phyloP scores from a whole-genome alignment of 35 echinoderm and acorn worm genomes.

The Heliocidaris tuberculata region DNA sequence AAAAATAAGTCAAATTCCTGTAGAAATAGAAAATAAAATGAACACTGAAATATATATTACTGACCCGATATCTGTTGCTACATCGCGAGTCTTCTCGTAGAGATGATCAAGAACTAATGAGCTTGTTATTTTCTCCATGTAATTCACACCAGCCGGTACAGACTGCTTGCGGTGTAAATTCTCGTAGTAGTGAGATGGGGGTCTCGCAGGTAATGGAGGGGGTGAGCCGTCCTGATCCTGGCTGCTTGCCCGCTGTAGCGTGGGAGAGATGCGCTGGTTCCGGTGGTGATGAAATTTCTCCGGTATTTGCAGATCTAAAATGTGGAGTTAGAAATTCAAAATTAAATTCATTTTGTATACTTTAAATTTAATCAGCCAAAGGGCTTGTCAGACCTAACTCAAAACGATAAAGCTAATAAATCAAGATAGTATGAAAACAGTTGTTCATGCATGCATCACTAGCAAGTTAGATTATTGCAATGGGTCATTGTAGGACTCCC shows the following conservation, averaged over 20 bases:
- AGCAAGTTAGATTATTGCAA: no score
- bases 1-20: no score
- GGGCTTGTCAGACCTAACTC: no score
- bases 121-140: not conserved
- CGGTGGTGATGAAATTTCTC: not conserved
- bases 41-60: not conserved
- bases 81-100: not conserved
- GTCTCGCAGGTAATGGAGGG: not conserved
- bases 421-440: no score
- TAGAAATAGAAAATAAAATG: no score
- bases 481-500: no score
- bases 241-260: not conserved
- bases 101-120: not conserved
- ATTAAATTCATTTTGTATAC: no score
- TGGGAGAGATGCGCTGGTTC: not conserved
- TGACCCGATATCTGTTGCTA: not conserved
- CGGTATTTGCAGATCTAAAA: not conserved
- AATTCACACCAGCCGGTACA: not conserved
- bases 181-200: not conserved
- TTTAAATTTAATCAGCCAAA: no score
- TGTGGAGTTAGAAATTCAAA: not conserved
- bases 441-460: no score
- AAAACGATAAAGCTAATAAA: no score
- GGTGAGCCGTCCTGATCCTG: not conserved
- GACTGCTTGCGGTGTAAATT: not conserved